phyloP scores from a whole-genome alignment of 2,113 vertebrate genomes.

The Passer montanus region DNA sequence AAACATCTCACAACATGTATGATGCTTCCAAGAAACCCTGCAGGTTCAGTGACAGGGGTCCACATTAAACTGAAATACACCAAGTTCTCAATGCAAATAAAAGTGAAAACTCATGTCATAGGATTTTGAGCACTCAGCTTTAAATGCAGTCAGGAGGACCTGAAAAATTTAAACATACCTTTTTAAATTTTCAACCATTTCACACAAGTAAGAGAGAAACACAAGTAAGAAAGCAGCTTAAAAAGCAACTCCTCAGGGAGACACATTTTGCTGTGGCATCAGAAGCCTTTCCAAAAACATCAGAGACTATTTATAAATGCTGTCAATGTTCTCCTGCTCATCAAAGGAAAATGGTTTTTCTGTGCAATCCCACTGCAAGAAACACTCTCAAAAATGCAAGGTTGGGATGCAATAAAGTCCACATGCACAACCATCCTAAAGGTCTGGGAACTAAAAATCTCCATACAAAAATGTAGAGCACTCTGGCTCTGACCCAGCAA shows the following conservation, averaged over 20 bases:
- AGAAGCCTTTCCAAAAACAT: neutral
- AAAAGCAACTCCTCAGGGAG: neutral
- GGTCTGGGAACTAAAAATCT: neutral
- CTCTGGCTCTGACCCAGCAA: slow-evolving; percentile 18
- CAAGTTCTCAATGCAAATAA: neutral
- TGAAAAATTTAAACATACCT: neutral
- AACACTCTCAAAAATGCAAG: neutral
- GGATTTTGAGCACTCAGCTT: neutral
- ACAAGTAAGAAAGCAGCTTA: neutral
- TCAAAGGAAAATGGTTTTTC: neutral
- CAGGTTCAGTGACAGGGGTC: neutral
- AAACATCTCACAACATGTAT: neutral
- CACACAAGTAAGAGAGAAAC: neutral
- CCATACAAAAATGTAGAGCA: neutral
- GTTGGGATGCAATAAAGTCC: neutral
- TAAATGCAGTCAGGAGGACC: neutral
- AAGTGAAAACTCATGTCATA: neutral
- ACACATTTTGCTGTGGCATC: neutral
- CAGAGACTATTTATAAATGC: neutral
- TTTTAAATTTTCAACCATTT: neutral
- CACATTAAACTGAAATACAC: neutral
- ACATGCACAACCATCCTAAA: neutral
- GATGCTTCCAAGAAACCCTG: neutral
- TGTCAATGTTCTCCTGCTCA: neutral
- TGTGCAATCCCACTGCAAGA: neutral